Conservation (phyloP, 2,888 invertebrate species). For the Tetragonisca angustula region DNA sequence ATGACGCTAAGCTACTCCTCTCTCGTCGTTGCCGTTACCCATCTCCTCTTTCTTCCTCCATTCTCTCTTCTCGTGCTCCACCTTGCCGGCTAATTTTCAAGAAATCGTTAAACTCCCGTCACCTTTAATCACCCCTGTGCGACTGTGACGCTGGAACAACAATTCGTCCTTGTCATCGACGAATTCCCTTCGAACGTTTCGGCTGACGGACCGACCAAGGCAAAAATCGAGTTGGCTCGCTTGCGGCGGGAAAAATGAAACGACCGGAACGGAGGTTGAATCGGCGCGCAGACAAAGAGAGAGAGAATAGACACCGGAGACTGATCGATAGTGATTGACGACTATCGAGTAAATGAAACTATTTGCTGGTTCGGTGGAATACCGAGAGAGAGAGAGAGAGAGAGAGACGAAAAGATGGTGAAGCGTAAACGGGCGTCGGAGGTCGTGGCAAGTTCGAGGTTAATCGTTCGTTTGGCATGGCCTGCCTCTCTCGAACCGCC, state of each 20-base stretch:
- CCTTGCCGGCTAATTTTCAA: constrained; percentile 44
- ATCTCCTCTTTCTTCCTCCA: constrained; percentile 39
- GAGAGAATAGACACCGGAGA: not conserved
- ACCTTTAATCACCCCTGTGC: not conserved
- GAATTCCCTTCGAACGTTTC: too few species aligned
- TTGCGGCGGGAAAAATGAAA: not conserved
- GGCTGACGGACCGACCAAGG: too few species aligned
- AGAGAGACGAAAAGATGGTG: constrained; percentile 12
- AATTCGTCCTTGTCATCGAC: too few species aligned
- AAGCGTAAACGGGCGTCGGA: constrained; percentile 56
- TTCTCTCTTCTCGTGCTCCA: constrained; percentile 38
- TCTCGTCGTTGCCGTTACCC: constrained; percentile 61
- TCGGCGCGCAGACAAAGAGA: not conserved
- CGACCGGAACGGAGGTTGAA: too few species aligned
- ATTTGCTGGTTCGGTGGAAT: constrained; percentile 39
- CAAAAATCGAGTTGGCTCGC: not conserved
- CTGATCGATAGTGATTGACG: constrained; percentile 3
- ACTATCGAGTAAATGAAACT: constrained; percentile 30
- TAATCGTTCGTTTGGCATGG: constrained; percentile 72
- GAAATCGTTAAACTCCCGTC: constrained; percentile 28
- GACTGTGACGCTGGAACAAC: too few species aligned
- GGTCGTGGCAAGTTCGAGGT: constrained; percentile 73
- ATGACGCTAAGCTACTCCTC: constrained; percentile 71
- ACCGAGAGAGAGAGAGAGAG: constrained; percentile 14
- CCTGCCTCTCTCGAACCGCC: constrained; percentile 54